phyloP scores from a whole-genome alignment of 1,140 invertebrate species.

The Bathynomus jamesi region DNA sequence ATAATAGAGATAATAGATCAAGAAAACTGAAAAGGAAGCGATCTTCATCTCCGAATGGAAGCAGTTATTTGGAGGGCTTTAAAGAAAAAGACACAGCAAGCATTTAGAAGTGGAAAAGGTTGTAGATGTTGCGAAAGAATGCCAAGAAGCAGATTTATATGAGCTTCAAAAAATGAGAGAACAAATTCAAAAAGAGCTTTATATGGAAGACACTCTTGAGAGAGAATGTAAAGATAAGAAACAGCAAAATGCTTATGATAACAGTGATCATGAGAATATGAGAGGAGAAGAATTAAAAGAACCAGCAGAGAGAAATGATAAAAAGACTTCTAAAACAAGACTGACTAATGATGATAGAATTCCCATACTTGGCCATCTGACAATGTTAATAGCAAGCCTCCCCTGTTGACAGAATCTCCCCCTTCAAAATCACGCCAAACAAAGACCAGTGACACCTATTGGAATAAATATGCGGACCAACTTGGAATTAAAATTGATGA shows the following conservation, averaged over 20 bases:
- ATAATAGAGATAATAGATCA: neutral
- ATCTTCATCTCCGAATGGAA: neutral
- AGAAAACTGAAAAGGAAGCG: neutral
- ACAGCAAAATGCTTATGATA: neutral
- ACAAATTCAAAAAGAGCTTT: neutral
- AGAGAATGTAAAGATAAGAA: neutral
- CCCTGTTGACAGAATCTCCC: neutral
- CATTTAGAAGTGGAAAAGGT: neutral
- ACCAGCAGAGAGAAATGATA: constrained; percentile 7
- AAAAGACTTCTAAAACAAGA: constrained; percentile 3
- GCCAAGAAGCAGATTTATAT: neutral
- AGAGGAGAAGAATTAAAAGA: constrained; percentile 13
- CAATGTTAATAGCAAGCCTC: constrained; percentile 33
- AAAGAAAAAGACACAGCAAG: neutral
- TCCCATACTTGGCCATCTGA: constrained; percentile 15
- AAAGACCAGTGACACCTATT: constrained; percentile 36
- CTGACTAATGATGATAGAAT: neutral
- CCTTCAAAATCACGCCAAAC: constrained; percentile 11
- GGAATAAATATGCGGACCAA: constrained; percentile 37
- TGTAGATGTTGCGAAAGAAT: neutral
- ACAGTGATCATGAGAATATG: constrained; percentile 15
- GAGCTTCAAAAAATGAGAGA: neutral
- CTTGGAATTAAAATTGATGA: constrained; percentile 35
- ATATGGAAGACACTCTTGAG: neutral
- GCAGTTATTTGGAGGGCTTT: neutral